These are phyloP conservation scores for Cyclura pinguis DNA, from an alignment of 2,797 vertebrate genomes.

Conservation along the genomic window DNA sequence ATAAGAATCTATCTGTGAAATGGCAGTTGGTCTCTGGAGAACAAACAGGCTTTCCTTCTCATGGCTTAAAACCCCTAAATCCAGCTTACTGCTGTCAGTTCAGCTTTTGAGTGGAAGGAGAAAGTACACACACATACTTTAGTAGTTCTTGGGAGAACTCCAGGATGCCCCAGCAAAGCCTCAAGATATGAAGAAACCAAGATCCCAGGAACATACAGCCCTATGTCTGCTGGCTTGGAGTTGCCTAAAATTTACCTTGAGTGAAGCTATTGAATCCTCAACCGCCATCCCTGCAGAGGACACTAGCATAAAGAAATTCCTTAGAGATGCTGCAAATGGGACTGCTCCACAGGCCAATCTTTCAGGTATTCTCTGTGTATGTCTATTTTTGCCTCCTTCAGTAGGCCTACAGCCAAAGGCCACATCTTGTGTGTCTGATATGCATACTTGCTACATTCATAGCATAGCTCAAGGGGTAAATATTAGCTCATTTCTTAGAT, in stretches of 20 bases:
- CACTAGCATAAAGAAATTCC: constrained; percentile 22
- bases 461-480: background rate
- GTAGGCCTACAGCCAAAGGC: background rate
- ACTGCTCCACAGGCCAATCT: constrained; percentile 40
- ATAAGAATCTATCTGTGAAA: background rate
- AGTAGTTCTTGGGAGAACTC: background rate
- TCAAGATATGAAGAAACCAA: constrained; percentile 29
- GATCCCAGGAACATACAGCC: background rate
- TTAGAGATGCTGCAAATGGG: constrained; percentile 31
- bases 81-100: constrained; percentile 59
- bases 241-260: constrained; percentile 46
- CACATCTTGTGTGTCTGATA: background rate
- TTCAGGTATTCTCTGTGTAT: constrained; percentile 44
- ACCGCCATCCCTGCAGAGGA: background rate
- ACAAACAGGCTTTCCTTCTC: constrained; percentile 57
- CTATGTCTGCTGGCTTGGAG: constrained; percentile 61
- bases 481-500: background rate
- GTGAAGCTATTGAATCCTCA: background rate
- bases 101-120: constrained; percentile 44
- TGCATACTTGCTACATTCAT: accelerated
- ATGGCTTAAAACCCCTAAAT: constrained; percentile 66
- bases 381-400: background rate
- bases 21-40: constrained; percentile 20
- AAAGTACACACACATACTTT: accelerated
- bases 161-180: constrained; percentile 15